Evolutionary conservation across 2,888 invertebrate genomes (phyloP), one percentile per base, ranked within the genome.

Genomic region (Xiphydria camelus): DNA sequence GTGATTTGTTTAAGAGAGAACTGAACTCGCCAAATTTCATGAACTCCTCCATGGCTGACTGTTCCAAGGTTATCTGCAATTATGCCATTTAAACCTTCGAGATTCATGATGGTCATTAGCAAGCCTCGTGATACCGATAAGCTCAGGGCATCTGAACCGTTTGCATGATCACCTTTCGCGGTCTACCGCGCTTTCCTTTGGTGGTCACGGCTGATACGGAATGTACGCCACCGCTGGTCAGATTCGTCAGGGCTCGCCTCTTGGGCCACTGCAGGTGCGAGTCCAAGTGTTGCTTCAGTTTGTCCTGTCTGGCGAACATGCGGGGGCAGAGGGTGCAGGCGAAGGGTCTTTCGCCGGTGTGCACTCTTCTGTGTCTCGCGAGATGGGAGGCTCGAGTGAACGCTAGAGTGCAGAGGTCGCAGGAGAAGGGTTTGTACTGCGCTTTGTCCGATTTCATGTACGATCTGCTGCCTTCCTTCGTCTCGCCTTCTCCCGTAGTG

Each of bases 281-380:
- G 22, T 73, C 71, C 49, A 72, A 43, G 40, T 87, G 87, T 57
- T 86, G 83, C 51, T 87, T 83, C 59, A 87, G 77, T 65, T 87
- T 87, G 73, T 87, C 87, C 57, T 85, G 86, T 46, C 87, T 78
- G 15, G 87, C 86, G 76, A 87, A 87, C 56, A 84, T 83, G 42
- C 86, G 83, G 0, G 85, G 85, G 73, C 87, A 87, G 52, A 83
- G 81, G 58, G 80, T 81, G 72, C 87, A 87, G 40, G 81, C 82
- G 73, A 83, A 87, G 2, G 87, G 87, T 6, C 86, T 76, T 75
- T 87, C 86, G 45, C 87, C 87, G 0, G 87, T 87, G 75, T 87
- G 87, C 19, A 86, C 86, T 49, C 87, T 78, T 55, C 84, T 81
- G 70, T 87, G 87, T 1, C 87, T 80, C 31, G 82, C 82, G 56